phyloP scores from a whole-genome alignment of 2,888 invertebrate species.

The Frankliniella intonsa region DNA sequence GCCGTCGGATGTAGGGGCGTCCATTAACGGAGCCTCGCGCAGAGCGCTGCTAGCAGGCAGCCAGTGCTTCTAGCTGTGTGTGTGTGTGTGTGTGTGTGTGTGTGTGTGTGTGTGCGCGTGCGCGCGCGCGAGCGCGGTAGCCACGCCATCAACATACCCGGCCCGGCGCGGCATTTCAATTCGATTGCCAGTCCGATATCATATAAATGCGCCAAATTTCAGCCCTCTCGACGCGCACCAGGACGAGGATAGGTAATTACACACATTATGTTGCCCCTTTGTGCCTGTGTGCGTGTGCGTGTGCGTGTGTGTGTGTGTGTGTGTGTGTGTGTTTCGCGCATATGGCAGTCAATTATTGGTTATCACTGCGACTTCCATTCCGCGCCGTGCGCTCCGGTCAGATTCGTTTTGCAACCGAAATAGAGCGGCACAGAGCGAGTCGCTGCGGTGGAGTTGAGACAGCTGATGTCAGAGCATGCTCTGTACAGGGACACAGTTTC shows the following conservation, averaged over 20 bases:
- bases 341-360: not conserved
- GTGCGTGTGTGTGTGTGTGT: not conserved
- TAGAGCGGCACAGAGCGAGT: no score
- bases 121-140: no score
- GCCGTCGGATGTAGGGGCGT: not conserved
- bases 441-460: no score
- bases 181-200: not conserved
- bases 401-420: no score
- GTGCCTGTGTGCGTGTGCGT: not conserved
- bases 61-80: not conserved
- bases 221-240: no score
- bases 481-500: no score
- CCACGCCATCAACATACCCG: not conserved
- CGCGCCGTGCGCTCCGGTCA: no score
- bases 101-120: not conserved
- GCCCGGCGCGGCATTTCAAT: not conserved
- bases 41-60: not conserved
- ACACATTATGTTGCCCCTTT: not conserved
- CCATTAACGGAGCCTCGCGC: slow-evolving; percentile 7
- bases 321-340: not conserved
- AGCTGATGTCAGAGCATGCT: no score
- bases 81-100: not conserved
- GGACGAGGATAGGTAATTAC: not conserved
- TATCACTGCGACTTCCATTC: no score
- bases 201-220: not conserved